Evolutionary conservation across 2,888 invertebrate genomes (phyloP).

Genomic region (Drosophila fungiperda): DNA sequence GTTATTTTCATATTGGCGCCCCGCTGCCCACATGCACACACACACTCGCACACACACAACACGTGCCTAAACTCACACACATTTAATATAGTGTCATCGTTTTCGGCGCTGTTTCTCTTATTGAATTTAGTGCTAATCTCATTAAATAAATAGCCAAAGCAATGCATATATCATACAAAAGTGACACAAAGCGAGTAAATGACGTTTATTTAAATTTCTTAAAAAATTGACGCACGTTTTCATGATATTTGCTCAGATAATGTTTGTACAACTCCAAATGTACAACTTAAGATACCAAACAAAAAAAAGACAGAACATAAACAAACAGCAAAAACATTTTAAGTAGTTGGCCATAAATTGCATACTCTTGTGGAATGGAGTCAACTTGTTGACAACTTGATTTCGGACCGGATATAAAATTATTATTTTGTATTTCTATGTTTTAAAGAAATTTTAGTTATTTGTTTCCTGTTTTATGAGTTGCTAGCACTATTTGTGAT

Average conservation of each 20-base stretch:
- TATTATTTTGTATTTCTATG: background rate
- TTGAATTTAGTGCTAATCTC: constrained; percentile 39
- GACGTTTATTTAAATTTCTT: constrained; percentile 37
- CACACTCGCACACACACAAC: constrained; percentile 13
- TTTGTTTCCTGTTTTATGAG: background rate
- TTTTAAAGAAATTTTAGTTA: background rate
- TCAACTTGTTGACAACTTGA: background rate
- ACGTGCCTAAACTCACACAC: constrained; percentile 28
- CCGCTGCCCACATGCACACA: constrained; percentile 19
- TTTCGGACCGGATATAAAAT: background rate
- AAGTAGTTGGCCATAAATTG: background rate
- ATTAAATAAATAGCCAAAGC: constrained; percentile 32
- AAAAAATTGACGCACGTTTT: constrained; percentile 36
- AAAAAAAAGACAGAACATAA: background rate
- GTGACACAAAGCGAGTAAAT: constrained; percentile 3
- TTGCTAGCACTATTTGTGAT: background rate
- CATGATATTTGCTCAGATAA: constrained; percentile 27
- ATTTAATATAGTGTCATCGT: constrained; percentile 29
- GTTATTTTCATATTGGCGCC: constrained; percentile 65
- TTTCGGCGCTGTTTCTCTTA: constrained; percentile 18
- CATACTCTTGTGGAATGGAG: background rate
- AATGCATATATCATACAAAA: constrained; percentile 43
- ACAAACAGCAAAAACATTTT: background rate
- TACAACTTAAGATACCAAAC: constrained; percentile 31
- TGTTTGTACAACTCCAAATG: constrained; percentile 8